Base-by-base conservation (phyloP, 2,113 vertebrate genomes). In the Neodontobutis hainanensis region DNA sequence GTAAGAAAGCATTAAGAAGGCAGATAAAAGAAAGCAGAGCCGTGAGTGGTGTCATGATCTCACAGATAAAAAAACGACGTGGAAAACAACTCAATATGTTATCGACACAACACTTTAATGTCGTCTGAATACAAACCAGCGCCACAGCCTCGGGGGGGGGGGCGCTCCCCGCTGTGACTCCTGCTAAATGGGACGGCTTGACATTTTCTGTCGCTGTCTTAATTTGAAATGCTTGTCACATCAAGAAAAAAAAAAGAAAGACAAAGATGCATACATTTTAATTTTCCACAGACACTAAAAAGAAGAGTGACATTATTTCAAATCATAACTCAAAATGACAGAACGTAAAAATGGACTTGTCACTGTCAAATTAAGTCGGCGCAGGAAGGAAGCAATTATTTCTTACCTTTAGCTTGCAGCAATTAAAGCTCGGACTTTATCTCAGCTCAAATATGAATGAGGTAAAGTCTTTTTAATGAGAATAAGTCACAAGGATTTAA, bases 1-100 rank as follows among this genome's bases (percentile, higher is more conserved):
- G 38, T 40, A 40, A 40, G 32, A 50, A 32, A 11, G 55, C 11
- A 66, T 66, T 55, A 36, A 36, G 34, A 34, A 43, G 53, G 8
- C 11, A 42, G 68, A 51, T 56, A 52, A 62, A 8, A 40, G 38
- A 8, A 76, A 69, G 63, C 48, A 3, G 11, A 48, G 56, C 32
- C 55, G 53, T 9, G 61, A 53, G 7, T 35, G n/a, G n/a, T 64
- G 42, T 63, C 61, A 48, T 73, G 49, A 76, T 65, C n/a, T 6
- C 45, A 51, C 19, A 16, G 75, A 76, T 76, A 83, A 74, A 78
- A 73, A 65, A 64, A 43, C 62, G 63, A 27, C 19, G 19, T 27
- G 73, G 46, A 81, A 86, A 79, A 78, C 71, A 66, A 43, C 78
- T 85, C 82, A 80, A 75, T 83, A 67, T 64, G 55, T 45, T 79